Evolutionary conservation across 2,113 vertebrate species (phyloP).

Genomic region (Regulus satrapa): DNA sequence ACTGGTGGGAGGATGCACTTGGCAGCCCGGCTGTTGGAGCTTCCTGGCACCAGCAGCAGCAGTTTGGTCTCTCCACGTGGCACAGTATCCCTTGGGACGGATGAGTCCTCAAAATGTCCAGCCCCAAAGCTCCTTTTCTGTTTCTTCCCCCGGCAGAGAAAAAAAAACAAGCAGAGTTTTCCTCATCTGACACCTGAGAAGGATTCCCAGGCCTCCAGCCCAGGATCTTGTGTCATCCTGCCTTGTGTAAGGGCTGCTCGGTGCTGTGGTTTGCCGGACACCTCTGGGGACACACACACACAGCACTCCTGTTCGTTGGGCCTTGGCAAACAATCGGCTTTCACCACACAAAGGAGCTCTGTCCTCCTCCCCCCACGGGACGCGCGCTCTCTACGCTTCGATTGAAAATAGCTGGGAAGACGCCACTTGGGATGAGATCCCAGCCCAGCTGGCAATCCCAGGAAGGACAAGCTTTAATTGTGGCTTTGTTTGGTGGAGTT

Average conservation of each 20-base stretch:
- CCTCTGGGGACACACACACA: neutral
- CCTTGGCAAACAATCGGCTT: conserved; percentile 10
- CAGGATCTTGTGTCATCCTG: neutral
- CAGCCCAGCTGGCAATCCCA: neutral
- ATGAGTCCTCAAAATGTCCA: neutral
- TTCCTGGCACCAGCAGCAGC: neutral
- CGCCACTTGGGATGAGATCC: neutral
- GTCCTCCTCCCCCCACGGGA: neutral
- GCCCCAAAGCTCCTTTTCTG: neutral
- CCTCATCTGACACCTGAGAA: neutral
- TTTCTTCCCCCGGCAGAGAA: fast-evolving
- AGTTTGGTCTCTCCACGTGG: neutral
- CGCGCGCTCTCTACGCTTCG: neutral
- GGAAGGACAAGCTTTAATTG: neutral
- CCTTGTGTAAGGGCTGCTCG: neutral
- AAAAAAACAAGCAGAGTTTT: neutral
- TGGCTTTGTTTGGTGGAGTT: neutral
- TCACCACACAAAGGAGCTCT: conserved; percentile 24
- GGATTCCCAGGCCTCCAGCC: neutral
- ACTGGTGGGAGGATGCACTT: fast-evolving
- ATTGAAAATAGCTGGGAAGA: neutral
- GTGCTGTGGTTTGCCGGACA: neutral
- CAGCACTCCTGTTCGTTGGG: neutral
- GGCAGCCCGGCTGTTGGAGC: fast-evolving
- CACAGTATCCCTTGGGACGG: neutral